Evolutionary conservation across 35 echinoderm and acorn worm species (phyloP).

Genomic region (Hemicentrotus pulcherrimus): DNA sequence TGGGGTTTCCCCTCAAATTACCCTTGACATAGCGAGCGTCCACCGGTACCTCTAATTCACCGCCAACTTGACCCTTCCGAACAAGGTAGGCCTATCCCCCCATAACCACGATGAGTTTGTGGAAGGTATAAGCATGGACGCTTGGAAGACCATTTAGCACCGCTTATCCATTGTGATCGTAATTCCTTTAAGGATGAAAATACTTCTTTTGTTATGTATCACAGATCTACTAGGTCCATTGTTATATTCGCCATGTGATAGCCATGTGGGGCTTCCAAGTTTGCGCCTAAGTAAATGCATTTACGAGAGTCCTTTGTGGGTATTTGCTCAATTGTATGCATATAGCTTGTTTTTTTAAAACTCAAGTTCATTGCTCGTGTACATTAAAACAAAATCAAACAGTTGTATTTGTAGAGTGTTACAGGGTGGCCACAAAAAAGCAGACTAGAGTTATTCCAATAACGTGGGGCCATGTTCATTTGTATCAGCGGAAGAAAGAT

Average conservation of each 20-base stretch:
- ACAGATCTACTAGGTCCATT: neutral
- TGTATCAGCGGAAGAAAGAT: no score
- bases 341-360: neutral
- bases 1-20: no score
- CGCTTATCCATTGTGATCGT: neutral
- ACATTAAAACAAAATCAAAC: neutral
- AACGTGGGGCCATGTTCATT: no score
- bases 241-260: neutral
- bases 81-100: neutral
- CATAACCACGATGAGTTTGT: neutral
- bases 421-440: no score
- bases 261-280: neutral
- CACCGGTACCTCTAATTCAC: no score
- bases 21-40: no score
- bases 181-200: no score
- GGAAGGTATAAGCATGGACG: neutral
- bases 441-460: no score
- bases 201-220: no score
- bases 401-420: neutral
- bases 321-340: neutral
- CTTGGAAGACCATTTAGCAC: neutral
- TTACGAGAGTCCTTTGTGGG: neutral
- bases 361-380: neutral
- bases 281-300: neutral
- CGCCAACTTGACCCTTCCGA: neutral